Base-by-base conservation (phyloP, 2,113 vertebrate genomes). In the Bos indicus region DNA sequence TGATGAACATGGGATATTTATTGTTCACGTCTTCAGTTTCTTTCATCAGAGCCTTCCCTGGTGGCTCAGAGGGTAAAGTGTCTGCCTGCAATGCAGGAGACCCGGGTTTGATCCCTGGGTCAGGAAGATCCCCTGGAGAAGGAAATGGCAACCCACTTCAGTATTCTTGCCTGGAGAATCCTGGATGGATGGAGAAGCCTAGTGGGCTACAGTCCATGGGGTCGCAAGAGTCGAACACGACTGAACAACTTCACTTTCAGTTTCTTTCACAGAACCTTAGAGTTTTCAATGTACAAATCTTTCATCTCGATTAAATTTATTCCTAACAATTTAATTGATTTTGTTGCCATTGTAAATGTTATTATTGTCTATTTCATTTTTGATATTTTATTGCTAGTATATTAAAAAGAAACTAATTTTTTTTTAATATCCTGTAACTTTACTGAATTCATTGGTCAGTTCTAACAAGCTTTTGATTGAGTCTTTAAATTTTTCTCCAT, bases 141-240 rank as follows among this genome's bases (percentile, higher is more conserved):
- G 60, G 60, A 62, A 62, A 33, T 33, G 28, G 28, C 60, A 62
- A 7, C 28, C 6, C 28, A 62, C 28, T 62, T 28, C 6, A 62
- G 28, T 62, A 62, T 3, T 33, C 60, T 33, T 62, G 28, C 60
- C 60, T 33, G 28, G 60, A 62, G 0, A 62, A 62, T 57, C 60
- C 28, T 14, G 43, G 43, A 62, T 33, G 28, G 60, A 33, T 33
- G 30, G 59, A 33, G 60, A 16, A 62, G 60, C 30, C 28, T 62
- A 6, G 60, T 62, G 28, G 60, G 60, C 60, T 30, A 33, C 60
- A 33, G 60, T 33, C 28, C 28, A 30, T 62, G 60, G 60, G 60
- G 28, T 62, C 6, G 0, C 60, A 62, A 62, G 28, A 62, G 13
- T 7, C 0, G 0, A 33, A 62, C 28, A 33, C 1, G 6, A 62